Evolutionary conservation across 2,113 vertebrate species (phyloP), one percentile per base, ranked within the genome.

Genomic region (Perccottus glenii): DNA sequence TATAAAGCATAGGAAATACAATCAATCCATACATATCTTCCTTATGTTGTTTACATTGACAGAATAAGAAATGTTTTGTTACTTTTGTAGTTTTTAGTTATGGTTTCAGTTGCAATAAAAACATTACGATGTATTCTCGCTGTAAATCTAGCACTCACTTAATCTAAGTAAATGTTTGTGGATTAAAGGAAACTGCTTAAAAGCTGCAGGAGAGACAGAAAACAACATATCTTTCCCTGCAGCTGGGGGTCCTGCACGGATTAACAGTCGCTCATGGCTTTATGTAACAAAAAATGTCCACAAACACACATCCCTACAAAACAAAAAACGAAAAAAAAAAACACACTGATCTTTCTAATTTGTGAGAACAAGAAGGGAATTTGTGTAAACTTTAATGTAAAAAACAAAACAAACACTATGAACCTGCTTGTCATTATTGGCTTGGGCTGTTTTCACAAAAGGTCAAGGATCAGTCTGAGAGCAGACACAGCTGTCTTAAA

Each of bases 221-320:
- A 70, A 60, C 46, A 50, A 73, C 49, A 69, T 72, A 69, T 75
- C 72, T 71, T 10, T 58, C 15, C 42, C 43, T 19, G 58, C 51
- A 68, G 63, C 60, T 0, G 5, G 57, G 19, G 19, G 19, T 27
- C 19, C 19, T 70, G 64, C 55, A 36, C 14, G 49, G 80, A 81
- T 85, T 68, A 81, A 58, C 55, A 46, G 72, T 64, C 67, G 35
- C 70, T 88, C 58, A 75, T 70, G 69, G 64, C 45, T 82, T 83
- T 69, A 80, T 63, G 59, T 79, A 75, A 70, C 67, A 58, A 56
- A 65, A n/a, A 77, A 82, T 60, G 43, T 64, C 19, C 42, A 63
- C 11, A n/a, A 27, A 27, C 19, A 27, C 19, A 27, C 19, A 27
- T 27, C 19, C 19, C 3, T 27, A 27, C 19, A 27, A 27, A 27